Evolutionary conservation across 2,888 invertebrate species (phyloP).

Genomic region (Pristionchus fissidentatus): DNA sequence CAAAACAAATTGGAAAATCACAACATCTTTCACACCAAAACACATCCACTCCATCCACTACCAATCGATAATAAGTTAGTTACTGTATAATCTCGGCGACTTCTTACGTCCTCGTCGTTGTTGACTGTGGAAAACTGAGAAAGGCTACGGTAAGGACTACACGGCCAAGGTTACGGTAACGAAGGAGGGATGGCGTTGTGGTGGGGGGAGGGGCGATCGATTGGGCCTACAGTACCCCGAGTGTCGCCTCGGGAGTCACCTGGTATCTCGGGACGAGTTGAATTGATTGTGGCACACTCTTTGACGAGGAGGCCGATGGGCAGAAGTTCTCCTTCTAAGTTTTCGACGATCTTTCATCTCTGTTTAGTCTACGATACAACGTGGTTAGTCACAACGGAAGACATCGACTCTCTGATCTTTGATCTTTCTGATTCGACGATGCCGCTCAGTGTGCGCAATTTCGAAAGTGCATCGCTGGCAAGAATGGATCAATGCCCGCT

Average conservation of each 20-base stretch:
- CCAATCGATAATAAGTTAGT: background rate
- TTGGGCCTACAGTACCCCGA: conserved; percentile 44
- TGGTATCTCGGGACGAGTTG: conserved; percentile 27
- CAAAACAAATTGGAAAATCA: too few species aligned
- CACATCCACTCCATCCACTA: background rate
- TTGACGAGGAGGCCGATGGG: conserved; percentile 45
- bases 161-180: conserved; percentile 35
- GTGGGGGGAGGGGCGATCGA: background rate
- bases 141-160: background rate
- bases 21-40: background rate
- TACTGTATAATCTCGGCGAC: conserved; percentile 40
- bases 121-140: conserved; percentile 20
- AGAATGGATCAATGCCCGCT: background rate
- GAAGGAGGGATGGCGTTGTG: background rate
- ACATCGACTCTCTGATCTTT: conserved; percentile 2
- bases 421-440: conserved; percentile 18
- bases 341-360: background rate
- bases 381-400: background rate
- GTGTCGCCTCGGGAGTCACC: conserved; percentile 41
- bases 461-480: too few species aligned
- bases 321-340: conserved; percentile 7
- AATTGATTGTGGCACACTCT: conserved; percentile 35
- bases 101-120: conserved; percentile 33
- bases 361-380: background rate
- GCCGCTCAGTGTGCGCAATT: too few species aligned